Conservation (phyloP, 2,888 invertebrate species). For the Plagodis pulveraria region DNA sequence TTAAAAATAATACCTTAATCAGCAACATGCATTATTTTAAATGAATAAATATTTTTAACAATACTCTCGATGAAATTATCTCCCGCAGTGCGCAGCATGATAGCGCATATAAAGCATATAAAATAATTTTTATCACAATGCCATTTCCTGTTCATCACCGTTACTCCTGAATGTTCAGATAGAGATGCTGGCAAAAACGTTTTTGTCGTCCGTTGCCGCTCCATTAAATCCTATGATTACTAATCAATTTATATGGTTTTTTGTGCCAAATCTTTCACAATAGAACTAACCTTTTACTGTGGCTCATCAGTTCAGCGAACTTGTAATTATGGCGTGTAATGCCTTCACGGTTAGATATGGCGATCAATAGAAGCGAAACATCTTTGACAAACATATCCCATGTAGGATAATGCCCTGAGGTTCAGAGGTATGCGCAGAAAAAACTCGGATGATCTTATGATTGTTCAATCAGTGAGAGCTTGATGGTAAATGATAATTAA, state of each 20-base stretch:
- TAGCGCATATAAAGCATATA: conserved; percentile 14
- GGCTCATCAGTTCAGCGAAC: conserved; percentile 37
- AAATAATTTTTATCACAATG: conserved; percentile 26
- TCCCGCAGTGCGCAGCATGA: conserved; percentile 21
- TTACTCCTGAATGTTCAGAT: conserved; percentile 3
- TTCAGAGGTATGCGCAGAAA: conserved; percentile 5
- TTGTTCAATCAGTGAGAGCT: conserved; percentile 7
- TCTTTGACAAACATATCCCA: conserved; percentile 10
- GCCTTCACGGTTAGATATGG: conserved; percentile 41
- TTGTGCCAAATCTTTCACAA: conserved; percentile 18
- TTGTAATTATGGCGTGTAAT: conserved; percentile 32
- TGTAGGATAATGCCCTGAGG: conserved; percentile 20
- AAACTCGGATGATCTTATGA: not conserved
- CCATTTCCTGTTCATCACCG: conserved; percentile 14
- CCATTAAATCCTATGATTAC: conserved; percentile 18
- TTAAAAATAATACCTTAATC: no score
- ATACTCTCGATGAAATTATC: conserved; percentile 11
- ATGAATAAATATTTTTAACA: conserved; percentile 13
- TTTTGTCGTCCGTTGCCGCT: conserved; percentile 12
- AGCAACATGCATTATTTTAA: no score
- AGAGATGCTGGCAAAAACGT: not conserved
- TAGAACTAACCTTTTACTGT: conserved; percentile 11
- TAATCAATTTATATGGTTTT: conserved; percentile 23
- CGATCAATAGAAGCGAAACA: conserved; percentile 40
- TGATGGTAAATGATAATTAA: conserved; percentile 4